Evolutionary conservation across 2,797 vertebrate genomes (phyloP), one percentile per base, ranked within the genome.

Genomic region (Micromesistius poutassou): DNA sequence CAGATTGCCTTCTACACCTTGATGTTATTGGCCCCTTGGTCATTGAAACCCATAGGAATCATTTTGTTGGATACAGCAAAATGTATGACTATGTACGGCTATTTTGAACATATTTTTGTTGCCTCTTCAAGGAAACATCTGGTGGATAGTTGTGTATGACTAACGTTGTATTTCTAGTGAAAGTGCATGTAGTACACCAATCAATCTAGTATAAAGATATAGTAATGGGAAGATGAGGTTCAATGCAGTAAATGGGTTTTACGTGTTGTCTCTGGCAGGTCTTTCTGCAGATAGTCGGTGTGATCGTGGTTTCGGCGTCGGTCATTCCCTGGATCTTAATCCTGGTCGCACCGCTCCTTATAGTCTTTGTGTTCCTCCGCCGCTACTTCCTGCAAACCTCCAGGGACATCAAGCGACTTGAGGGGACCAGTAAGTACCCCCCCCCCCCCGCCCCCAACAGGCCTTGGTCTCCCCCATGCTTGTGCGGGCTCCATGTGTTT

Each of bases 351-450:
- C 96, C 94, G 30, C 95, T 97, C n/a, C 83, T 93, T 76, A 83
- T 92, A 77, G 4, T 95, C 88, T 96, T 98, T 92, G 88, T 96
- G 87, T 84, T 94, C 83, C 87, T 93, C 78, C 84, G 95, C 35
- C 85, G 87, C 33, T 98, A 96, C 89, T 97, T 97, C 92, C 94
- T 97, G 89, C 89, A 93, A 86, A 98, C 96, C 2, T 96, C 95
- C 71, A 95, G 95, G 86, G 95, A 96, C 85, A 95, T 97, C 91
- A 97, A 97, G 91, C 95, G 95, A 50, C 94, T 98, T 12, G 95
- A 97, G 89, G 95, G 95, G 76, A 96, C 94, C 85, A 95, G 96
- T 96, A 95, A 91, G 95, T n/a, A n/a, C n/a, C n/a, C n/a, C n/a
- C n/a, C n/a, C 46, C 46, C 46, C n/a, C n/a, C n/a, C n/a, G n/a